Evolutionary conservation across 2,888 invertebrate genomes (phyloP).

Genomic region (Pheosia tremula): DNA sequence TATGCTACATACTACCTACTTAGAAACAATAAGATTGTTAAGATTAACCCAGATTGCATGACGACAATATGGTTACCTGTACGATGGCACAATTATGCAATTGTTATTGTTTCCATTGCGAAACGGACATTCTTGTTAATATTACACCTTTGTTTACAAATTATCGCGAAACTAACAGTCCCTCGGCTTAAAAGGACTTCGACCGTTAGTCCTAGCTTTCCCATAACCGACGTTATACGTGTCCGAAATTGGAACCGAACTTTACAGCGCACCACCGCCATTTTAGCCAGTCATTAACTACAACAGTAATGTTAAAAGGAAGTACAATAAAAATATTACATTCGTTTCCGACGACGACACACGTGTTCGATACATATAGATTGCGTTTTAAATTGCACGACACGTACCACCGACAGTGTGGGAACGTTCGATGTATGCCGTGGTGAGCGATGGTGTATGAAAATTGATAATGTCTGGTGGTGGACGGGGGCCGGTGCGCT

Average conservation of each 20-base stretch:
- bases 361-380: conserved; percentile 32
- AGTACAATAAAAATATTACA: conserved; percentile 66
- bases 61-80: conserved; percentile 39
- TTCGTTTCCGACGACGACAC: conserved; percentile 52
- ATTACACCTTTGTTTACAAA: conserved; percentile 65
- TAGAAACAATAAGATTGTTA: conserved; percentile 35
- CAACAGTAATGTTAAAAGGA: conserved; percentile 62
- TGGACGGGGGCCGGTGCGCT: conserved; percentile 53
- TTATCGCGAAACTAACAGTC: conserved; percentile 38
- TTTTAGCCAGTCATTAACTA: conserved; percentile 64
- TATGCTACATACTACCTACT: conserved; percentile 24
- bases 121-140: not conserved
- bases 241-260: conserved; percentile 63
- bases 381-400: conserved; percentile 31
- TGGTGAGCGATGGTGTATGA: conserved; percentile 48
- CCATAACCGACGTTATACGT: conserved; percentile 61
- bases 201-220: conserved; percentile 70
- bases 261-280: conserved; percentile 47
- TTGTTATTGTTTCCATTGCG: conserved; percentile 23
- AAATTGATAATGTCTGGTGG: conserved; percentile 44
- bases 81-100: conserved; percentile 42
- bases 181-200: conserved; percentile 41
- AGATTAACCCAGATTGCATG: conserved; percentile 29
- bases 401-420: conserved; percentile 30
- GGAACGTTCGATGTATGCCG: conserved; percentile 49